Evolutionary conservation across 2,888 invertebrate genomes (phyloP).

Genomic region (Eubasilissa splendida): DNA sequence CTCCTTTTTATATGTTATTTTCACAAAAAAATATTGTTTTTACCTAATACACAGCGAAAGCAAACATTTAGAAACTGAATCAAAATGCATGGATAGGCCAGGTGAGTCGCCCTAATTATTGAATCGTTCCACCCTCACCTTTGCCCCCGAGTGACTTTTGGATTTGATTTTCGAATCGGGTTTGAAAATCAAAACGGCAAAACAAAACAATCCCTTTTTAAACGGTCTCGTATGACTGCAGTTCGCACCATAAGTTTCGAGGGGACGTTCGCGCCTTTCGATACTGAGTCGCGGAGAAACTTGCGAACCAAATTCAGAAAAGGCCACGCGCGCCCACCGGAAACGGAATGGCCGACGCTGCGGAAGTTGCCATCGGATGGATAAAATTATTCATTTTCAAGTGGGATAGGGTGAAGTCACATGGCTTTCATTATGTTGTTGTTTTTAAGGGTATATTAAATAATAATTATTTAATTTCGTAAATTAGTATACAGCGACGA

Average conservation of each 20-base stretch:
- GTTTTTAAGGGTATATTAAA: too few relatives aligned
- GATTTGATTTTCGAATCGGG: constrained; percentile 56
- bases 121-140: constrained; percentile 29
- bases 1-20: too few relatives aligned
- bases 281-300: not conserved
- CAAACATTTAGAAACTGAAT: too few relatives aligned
- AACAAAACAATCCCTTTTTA: constrained; percentile 36
- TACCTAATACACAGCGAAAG: too few relatives aligned
- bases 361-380: constrained; percentile 58
- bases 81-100: not conserved
- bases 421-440: constrained; percentile 5
- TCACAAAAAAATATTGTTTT: too few relatives aligned
- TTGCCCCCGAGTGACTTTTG: constrained; percentile 52
- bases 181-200: constrained; percentile 48
- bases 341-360: constrained; percentile 53
- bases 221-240: constrained; percentile 48
- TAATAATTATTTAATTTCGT: too few relatives aligned
- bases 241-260: constrained; percentile 13
- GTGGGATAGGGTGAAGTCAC: constrained; percentile 11
- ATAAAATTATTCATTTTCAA: constrained; percentile 47
- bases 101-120: constrained; percentile 32
- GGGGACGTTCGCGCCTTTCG: not conserved
- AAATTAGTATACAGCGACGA: too few relatives aligned
- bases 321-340: constrained; percentile 54
- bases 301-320: constrained; percentile 6